Conservation (phyloP, 2,797 vertebrate species). For the Malacoraja senta region DNA sequence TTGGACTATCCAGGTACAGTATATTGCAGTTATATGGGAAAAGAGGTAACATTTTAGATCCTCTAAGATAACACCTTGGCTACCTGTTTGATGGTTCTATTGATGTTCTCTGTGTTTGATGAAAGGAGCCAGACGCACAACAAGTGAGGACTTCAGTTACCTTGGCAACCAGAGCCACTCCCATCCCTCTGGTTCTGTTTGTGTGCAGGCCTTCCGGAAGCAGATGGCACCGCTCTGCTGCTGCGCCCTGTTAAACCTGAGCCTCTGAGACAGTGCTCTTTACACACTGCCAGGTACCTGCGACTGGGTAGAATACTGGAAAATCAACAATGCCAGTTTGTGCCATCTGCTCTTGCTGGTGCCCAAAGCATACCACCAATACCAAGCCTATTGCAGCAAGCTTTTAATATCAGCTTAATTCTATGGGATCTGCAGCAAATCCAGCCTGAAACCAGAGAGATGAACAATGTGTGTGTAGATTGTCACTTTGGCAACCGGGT, state of each 20-base stretch:
- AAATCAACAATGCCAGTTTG: neutral
- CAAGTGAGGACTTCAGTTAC: neutral
- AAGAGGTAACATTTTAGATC: neutral
- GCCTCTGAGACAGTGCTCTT: slow-evolving; percentile 7
- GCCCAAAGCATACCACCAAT: neutral
- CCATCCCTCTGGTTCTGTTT: neutral
- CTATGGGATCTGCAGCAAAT: neutral
- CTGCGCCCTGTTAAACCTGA: neutral
- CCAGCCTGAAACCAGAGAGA: neutral
- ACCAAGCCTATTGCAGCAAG: neutral
- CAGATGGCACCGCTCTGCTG: neutral
- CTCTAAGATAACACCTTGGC: neutral
- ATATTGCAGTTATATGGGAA: neutral
- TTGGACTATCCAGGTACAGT: neutral
- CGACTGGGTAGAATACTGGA: slow-evolving; percentile 10
- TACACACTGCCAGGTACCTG: slow-evolving; percentile 13
- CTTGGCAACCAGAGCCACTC: neutral
- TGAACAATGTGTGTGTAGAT: neutral
- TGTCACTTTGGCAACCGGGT: too few relatives aligned
- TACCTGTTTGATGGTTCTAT: neutral
- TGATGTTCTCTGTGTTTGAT: neutral
- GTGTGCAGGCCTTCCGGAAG: neutral
- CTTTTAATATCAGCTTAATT: neutral
- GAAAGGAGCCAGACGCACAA: neutral
- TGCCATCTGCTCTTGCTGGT: slow-evolving; percentile 2